A percentile compares a stretch with the other conserved stretches of the same genome.
Evolutionary conservation across 2,113 vertebrate species (phyloP).

Genomic region (Hipposideros armiger): DNA sequence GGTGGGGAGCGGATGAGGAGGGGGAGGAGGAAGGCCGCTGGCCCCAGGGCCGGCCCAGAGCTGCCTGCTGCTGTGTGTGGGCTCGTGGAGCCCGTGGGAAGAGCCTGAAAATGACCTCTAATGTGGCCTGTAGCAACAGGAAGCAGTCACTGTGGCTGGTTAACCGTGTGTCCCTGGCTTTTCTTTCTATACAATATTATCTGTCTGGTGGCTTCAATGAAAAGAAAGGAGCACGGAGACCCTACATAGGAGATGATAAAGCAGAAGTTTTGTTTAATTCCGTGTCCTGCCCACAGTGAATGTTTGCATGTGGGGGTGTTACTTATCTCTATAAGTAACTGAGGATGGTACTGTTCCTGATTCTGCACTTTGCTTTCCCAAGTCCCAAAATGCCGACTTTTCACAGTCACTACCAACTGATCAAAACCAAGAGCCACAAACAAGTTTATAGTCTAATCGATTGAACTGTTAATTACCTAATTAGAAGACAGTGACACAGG

Average conservation of each 20-base stretch:
- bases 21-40: not conserved
- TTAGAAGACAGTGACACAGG: accelerated
- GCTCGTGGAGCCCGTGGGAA: not conserved
- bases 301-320: not conserved
- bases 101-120: not conserved
- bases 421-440: no score
- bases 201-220: not conserved
- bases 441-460: no score
- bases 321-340: not conserved
- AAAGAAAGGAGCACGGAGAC: not conserved
- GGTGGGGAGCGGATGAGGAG: not conserved
- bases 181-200: not conserved
- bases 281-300: not conserved
- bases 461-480: not conserved
- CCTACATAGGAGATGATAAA: not conserved
- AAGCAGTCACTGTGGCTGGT: not conserved
- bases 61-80: not conserved
- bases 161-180: not conserved
- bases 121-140: not conserved
- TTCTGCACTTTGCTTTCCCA: not conserved
- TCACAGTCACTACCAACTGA: not conserved
- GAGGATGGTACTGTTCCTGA: accelerated
- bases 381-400: not conserved
- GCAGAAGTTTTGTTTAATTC: not conserved
- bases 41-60: not conserved